Conservation (phyloP, 2,797 vertebrate species). For the Myotis pilosus region DNA sequence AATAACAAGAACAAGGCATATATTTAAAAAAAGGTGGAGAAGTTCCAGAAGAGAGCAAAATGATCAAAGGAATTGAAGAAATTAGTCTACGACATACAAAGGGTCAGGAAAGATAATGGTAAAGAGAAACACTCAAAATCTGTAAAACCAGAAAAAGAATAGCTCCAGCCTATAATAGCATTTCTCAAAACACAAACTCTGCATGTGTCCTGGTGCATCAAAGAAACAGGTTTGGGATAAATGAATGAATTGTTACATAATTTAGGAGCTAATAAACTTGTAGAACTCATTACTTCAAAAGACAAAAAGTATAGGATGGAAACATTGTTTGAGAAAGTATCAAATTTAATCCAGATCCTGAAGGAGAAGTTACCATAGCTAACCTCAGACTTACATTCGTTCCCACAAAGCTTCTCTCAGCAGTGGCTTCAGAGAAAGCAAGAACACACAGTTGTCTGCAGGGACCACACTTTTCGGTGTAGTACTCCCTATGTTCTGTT, state of each 20-base stretch:
- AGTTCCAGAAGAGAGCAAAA: background rate
- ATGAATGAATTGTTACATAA: background rate
- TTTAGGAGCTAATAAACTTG: constrained; percentile 18
- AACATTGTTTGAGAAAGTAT: constrained; percentile 6
- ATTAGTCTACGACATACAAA: background rate
- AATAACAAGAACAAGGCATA: constrained; percentile 28
- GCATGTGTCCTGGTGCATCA: background rate
- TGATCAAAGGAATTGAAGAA: constrained; percentile 17
- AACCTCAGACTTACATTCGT: background rate
- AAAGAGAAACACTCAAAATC: background rate
- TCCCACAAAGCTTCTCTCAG: constrained; percentile 14
- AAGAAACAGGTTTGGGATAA: background rate
- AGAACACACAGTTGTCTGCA: background rate
- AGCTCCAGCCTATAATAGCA: background rate
- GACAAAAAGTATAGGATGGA: background rate
- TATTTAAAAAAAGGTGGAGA: constrained; percentile 1
- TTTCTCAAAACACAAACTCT: constrained; percentile 29
- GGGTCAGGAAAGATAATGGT: background rate
- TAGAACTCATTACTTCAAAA: constrained; percentile 35
- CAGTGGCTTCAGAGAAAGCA: background rate
- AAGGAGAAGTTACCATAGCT: background rate
- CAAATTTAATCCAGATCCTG: background rate
- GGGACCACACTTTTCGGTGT: background rate
- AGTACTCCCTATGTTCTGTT: background rate
- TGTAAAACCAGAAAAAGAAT: background rate